These are phyloP conservation scores for Heliothis subflexa DNA, from an alignment of 1,140 invertebrate species.

Conservation along the genomic window DNA sequence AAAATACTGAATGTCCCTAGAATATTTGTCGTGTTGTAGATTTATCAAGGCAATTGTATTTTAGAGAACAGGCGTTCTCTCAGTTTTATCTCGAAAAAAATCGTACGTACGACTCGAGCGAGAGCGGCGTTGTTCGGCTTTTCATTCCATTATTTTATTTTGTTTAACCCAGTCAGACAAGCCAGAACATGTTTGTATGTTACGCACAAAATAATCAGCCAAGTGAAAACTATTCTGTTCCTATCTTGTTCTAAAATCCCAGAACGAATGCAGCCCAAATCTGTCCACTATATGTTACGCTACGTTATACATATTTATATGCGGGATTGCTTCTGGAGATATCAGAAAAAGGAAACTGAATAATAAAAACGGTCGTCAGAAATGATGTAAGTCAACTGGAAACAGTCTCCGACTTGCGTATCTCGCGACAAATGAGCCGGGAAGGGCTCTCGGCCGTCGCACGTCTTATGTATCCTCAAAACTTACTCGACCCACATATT, in stretches of 20 bases:
- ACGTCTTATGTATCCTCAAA: conserved; percentile 50
- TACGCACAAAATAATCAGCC: background rate
- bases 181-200: background rate
- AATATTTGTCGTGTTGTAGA: background rate
- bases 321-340: background rate
- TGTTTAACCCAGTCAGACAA: background rate
- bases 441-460: conserved; percentile 35
- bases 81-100: background rate
- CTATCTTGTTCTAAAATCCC: background rate
- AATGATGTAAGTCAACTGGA: conserved; percentile 37
- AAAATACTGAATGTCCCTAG: conserved; percentile 13
- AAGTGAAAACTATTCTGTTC: background rate
- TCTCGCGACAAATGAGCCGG: conserved; percentile 56
- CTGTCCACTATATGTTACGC: no score
- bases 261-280: no score
- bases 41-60: background rate
- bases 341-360: conserved; percentile 16
- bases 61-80: conserved; percentile 5
- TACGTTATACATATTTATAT: no score
- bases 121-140: background rate
- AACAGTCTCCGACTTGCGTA: conserved; percentile 50
- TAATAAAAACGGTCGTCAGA: conserved; percentile 27
- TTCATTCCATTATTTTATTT: conserved; percentile 16
- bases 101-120: background rate
- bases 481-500: conserved; percentile 55